Evolutionary conservation across 2,797 vertebrate genomes (phyloP).

Genomic region (Tinamus major): DNA sequence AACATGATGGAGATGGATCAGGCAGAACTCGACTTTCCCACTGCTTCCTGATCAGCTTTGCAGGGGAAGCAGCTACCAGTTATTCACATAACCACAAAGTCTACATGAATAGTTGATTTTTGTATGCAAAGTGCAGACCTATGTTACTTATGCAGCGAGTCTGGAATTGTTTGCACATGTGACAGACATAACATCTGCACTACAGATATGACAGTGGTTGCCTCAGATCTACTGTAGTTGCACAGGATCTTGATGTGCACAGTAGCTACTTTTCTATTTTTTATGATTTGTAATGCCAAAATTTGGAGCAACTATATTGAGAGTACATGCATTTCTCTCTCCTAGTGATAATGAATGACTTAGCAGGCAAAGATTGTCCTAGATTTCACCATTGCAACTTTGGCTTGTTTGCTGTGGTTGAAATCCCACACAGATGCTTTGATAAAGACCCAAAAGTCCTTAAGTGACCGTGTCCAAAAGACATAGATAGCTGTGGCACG

Average conservation of each 20-base stretch:
- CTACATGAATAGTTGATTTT: fast-evolving
- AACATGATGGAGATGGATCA: neutral
- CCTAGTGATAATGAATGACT: neutral
- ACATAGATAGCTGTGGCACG: neutral
- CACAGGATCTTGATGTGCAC: neutral
- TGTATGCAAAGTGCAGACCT: neutral
- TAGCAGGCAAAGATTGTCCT: neutral
- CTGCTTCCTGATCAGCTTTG: neutral
- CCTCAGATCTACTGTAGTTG: neutral
- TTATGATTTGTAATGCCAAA: neutral
- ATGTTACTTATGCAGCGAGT: neutral
- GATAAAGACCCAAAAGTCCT: neutral
- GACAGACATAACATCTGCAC: neutral
- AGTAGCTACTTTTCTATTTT: neutral
- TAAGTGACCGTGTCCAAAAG: neutral
- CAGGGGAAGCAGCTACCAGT: neutral
- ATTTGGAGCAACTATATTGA: neutral
- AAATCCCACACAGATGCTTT: neutral
- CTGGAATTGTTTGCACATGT: neutral
- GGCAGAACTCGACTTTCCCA: neutral
- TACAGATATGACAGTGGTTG: neutral
- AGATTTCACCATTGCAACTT: neutral
- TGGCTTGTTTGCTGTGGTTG: neutral
- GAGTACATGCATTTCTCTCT: neutral
- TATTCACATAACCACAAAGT: neutral